A percentile compares a stretch with the other conserved stretches of the same genome.
Conservation (phyloP, 2,113 vertebrate species). For the Pachycephala philippinensis region DNA sequence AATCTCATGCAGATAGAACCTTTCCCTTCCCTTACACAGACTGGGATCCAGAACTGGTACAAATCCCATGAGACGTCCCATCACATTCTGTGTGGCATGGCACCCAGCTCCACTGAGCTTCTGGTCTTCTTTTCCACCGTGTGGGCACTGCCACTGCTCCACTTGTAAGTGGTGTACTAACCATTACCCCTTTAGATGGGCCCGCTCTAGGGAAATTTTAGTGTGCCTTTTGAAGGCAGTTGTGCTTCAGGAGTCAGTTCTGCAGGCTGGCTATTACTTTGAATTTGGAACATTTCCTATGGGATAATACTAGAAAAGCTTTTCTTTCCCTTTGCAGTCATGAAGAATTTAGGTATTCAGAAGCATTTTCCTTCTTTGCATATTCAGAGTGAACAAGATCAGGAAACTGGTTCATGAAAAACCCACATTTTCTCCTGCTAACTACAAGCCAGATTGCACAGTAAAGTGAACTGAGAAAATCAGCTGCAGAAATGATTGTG, state of each 20-base stretch:
- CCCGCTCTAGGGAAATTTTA: neutral
- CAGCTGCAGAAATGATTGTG: neutral
- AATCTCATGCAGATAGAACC: neutral
- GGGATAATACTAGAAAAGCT: neutral
- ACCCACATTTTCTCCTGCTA: neutral
- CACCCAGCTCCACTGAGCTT: accelerated
- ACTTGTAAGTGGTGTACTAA: neutral
- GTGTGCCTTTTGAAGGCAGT: neutral
- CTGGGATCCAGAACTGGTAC: neutral
- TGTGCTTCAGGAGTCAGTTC: neutral
- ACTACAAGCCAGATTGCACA: neutral
- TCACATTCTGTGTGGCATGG: neutral
- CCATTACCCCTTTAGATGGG: neutral
- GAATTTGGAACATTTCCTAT: neutral
- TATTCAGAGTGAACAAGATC: neutral
- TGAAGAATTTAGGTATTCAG: neutral
- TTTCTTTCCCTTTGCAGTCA: neutral
- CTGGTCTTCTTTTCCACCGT: neutral
- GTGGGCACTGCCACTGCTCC: neutral
- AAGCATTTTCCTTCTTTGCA: neutral
- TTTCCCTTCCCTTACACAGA: neutral
- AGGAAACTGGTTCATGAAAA: neutral
- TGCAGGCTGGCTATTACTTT: neutral
- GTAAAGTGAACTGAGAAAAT: neutral
- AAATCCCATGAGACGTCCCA: neutral